Conservation (phyloP, 2,113 vertebrate species). For the Sinocyclocheilus rhinocerous region DNA sequence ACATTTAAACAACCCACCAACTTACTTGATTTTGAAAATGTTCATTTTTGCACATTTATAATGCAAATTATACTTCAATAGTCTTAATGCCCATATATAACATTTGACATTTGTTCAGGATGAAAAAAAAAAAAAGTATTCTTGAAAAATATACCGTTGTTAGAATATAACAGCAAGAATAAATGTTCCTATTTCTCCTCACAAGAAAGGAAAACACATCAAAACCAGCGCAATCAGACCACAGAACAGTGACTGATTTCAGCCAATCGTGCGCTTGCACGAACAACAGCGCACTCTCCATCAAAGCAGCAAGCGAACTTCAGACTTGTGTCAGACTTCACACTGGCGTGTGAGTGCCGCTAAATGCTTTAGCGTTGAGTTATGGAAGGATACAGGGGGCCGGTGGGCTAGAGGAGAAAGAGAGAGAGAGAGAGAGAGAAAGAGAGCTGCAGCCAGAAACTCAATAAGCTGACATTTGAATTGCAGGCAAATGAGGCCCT, state of each 20-base stretch:
- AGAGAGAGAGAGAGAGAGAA: background rate
- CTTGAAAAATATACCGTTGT: background rate
- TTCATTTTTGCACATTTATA: background rate
- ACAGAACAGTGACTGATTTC: constrained; percentile 12
- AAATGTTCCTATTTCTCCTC: background rate
- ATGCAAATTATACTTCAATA: background rate
- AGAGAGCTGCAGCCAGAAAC: constrained; percentile 35
- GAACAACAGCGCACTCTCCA: background rate
- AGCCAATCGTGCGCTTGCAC: background rate
- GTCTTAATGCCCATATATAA: background rate
- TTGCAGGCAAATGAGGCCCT: constrained; percentile 51
- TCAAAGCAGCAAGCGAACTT: constrained; percentile 17
- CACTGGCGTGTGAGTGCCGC: background rate
- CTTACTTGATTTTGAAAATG: too few species aligned
- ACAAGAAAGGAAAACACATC: background rate
- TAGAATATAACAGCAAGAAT: background rate
- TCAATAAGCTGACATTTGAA: constrained; percentile 57
- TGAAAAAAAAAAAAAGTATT: background rate
- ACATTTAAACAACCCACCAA: background rate
- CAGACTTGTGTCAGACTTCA: background rate
- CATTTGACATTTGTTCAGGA: background rate
- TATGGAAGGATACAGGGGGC: constrained; percentile 19
- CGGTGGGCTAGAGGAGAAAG: background rate
- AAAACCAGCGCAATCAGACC: background rate
- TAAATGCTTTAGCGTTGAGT: constrained; percentile 38